Evolutionary conservation across 2,888 invertebrate species (phyloP).

Genomic region (Horisme vitalbata): DNA sequence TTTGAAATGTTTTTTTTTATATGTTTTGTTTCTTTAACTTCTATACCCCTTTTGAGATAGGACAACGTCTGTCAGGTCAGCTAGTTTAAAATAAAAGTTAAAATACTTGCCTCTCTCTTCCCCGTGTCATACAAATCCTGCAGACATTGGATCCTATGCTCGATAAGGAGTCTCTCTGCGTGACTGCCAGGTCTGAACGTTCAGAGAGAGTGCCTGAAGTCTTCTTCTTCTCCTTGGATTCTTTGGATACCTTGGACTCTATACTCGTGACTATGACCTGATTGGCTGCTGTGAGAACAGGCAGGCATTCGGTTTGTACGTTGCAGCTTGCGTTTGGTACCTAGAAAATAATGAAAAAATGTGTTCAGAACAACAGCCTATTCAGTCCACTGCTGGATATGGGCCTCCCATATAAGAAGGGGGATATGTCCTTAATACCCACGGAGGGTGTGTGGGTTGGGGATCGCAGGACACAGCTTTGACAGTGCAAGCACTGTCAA

Average conservation of each 20-base stretch:
- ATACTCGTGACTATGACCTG: constrained; percentile 56
- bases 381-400: too few species aligned
- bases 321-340: constrained; percentile 47
- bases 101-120: constrained; percentile 63
- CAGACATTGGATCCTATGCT: constrained; percentile 85
- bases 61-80: too few species aligned
- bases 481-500: too few species aligned
- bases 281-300: constrained; percentile 40
- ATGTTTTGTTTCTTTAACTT: too few species aligned
- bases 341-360: constrained; percentile 9
- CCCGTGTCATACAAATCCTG: constrained; percentile 84
- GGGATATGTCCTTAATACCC: too few species aligned
- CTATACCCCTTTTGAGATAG: too few species aligned
- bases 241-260: constrained; percentile 56
- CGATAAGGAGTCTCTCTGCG: constrained; percentile 68
- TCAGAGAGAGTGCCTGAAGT: constrained; percentile 58
- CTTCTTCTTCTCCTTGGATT: constrained; percentile 65
- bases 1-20: too few species aligned
- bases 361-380: too few species aligned
- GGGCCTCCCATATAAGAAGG: too few species aligned
- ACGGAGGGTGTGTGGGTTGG: too few species aligned
- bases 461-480: too few species aligned
- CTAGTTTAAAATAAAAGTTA: too few species aligned
- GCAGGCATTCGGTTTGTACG: constrained; percentile 41
- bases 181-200: constrained; percentile 57